Percentiles rank a stretch among this genome's conserved stretches.
Evolutionary conservation across 2,888 invertebrate species (phyloP).

Genomic region (Dichetophora obliterata): DNA sequence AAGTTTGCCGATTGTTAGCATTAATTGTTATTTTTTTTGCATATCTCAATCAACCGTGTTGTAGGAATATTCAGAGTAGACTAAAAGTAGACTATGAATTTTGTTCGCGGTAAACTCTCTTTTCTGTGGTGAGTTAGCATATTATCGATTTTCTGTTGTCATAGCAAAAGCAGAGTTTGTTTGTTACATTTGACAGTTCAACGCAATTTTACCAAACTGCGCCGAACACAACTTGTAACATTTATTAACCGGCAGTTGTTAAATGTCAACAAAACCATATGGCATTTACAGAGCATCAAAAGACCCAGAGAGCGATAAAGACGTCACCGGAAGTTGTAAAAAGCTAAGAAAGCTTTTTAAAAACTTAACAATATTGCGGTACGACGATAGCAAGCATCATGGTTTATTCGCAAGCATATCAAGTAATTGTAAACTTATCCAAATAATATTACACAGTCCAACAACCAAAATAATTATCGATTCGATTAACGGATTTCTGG

Average conservation of each 20-base stretch:
- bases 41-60: background rate
- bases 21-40: background rate
- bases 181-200: background rate
- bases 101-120: background rate
- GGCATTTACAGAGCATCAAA: background rate
- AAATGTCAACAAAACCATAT: conserved; percentile 26
- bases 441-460: too few species aligned
- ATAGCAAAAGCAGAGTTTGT: background rate
- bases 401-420: too few species aligned
- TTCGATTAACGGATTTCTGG: too few species aligned
- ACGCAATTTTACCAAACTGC: background rate
- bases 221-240: background rate
- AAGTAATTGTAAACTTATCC: too few species aligned
- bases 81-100: conserved; percentile 30
- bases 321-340: background rate
- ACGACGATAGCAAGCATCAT: too few species aligned
- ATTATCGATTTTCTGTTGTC: conserved; percentile 28
- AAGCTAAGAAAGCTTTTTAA: background rate
- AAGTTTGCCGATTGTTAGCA: background rate
- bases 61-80: conserved; percentile 11
- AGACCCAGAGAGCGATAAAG: background rate
- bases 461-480: too few species aligned
- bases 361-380: too few species aligned
- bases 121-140: conserved; percentile 9
- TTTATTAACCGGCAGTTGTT: conserved; percentile 11